Conservation (phyloP, 2,113 vertebrate species). For the Phalacrocorax carbo region DNA sequence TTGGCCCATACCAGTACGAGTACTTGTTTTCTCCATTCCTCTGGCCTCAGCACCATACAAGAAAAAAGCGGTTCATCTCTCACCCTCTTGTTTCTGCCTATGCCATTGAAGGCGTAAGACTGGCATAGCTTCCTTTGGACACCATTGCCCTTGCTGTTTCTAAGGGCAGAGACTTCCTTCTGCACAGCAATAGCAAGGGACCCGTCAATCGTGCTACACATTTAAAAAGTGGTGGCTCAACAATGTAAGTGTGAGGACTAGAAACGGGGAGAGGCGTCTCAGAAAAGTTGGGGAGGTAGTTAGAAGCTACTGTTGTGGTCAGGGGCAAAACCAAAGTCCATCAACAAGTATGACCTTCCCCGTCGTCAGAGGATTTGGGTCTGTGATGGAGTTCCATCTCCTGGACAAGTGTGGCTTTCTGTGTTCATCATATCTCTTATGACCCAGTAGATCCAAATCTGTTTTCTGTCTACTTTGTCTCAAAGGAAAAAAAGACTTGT, state of each 20-base stretch:
- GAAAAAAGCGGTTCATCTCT: neutral
- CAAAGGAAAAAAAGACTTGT: neutral
- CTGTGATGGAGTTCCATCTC: neutral
- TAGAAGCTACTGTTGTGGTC: neutral
- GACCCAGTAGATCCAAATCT: neutral
- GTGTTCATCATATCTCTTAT: neutral
- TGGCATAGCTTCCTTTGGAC: neutral
- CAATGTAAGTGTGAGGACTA: neutral
- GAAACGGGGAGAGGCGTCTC: neutral
- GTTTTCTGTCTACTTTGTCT: neutral
- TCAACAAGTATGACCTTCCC: neutral
- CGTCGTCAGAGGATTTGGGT: neutral
- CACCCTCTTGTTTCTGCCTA: neutral
- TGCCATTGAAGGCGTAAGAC: neutral
- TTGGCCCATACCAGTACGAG: neutral
- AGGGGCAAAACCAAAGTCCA: neutral
- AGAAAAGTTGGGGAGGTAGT: neutral
- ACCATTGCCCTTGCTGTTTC: neutral
- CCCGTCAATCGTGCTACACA: rapidly evolving
- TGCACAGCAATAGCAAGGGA: neutral
- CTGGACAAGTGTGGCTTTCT: neutral
- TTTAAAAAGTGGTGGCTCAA: neutral
- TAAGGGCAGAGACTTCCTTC: neutral
- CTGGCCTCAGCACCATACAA: neutral
- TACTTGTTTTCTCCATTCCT: neutral